Conservation (phyloP, 2,888 invertebrate species). For the Sialis lutaria region DNA sequence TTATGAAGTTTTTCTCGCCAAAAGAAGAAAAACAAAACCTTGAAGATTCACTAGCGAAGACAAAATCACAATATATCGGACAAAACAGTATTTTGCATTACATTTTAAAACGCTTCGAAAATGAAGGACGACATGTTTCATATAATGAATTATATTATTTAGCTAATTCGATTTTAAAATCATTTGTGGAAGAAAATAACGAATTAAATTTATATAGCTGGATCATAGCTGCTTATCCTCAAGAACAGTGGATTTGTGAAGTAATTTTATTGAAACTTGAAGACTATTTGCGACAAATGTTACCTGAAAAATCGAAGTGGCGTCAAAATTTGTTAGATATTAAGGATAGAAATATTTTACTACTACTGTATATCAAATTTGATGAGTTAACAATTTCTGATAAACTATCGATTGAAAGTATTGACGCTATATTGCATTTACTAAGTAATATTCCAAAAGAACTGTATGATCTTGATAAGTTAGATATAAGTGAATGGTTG, state of each 20-base stretch:
- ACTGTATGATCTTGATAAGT: conserved; percentile 5
- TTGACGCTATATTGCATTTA: conserved; percentile 9
- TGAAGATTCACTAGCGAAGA: conserved; percentile 5
- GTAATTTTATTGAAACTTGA: conserved; percentile 12
- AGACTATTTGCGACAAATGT: conserved; percentile 9
- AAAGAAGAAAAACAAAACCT: conserved; percentile 6
- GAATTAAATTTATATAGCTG: conserved; percentile 10
- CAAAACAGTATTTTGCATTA: conserved; percentile 6
- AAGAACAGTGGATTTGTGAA: conserved; percentile 12
- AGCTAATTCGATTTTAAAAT: conserved; percentile 5
- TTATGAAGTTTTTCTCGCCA: conserved; percentile 5
- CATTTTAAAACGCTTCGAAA: conserved; percentile 2
- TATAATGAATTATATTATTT: conserved; percentile 10
- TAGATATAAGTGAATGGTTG: conserved; percentile 11
- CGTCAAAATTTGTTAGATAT: conserved; percentile 10
- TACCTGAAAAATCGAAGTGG: conserved; percentile 9
- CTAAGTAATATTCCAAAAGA: conserved; percentile 10
- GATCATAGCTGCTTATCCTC: conserved; percentile 12
- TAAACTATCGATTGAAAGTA: conserved; percentile 6
- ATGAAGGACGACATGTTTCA: conserved; percentile 6
- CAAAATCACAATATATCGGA: conserved; percentile 6
- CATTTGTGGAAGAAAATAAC: conserved; percentile 6
- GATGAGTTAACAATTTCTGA: background rate
- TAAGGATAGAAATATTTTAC: conserved; percentile 10
- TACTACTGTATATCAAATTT: conserved; percentile 10